Evolutionary conservation across 1,140 invertebrate genomes (phyloP).

Genomic region (Battus philenor): DNA sequence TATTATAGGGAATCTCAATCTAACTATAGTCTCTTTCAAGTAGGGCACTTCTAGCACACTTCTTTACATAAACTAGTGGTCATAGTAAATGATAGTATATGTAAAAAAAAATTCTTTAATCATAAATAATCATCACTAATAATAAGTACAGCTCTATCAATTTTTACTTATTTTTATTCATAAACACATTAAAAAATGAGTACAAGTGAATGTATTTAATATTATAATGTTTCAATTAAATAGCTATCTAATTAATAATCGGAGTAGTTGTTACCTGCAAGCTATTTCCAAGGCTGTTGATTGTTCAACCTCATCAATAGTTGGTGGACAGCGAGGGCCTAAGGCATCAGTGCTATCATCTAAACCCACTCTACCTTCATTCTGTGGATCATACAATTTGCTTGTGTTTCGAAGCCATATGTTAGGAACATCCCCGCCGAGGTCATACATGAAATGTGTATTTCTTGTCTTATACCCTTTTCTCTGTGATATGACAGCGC

Average conservation of each 20-base stretch:
- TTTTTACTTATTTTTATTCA: neutral
- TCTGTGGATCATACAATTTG: constrained; percentile 61
- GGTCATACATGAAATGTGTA: constrained; percentile 82
- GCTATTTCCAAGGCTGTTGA: constrained; percentile 65
- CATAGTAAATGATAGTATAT: no score
- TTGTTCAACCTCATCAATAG: constrained; percentile 74
- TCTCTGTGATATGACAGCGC: constrained; percentile 81
- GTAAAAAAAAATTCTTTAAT: no score
- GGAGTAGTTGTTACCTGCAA: constrained; percentile 69
- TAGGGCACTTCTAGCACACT: no score
- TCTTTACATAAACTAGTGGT: no score
- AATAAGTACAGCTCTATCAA: no score
- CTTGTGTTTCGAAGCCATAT: constrained; percentile 81
- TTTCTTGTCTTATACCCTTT: constrained; percentile 84
- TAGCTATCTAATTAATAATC: no score
- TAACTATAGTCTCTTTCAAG: no score
- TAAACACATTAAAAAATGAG: constrained; percentile 2
- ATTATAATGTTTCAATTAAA: no score
- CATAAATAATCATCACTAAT: no score
- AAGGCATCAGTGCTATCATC: constrained; percentile 70
- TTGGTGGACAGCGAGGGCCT: constrained; percentile 65
- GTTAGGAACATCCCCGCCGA: constrained; percentile 83
- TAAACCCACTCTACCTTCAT: constrained; percentile 67
- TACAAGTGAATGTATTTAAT: no score
- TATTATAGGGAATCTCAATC: no score